Conservation (phyloP, 2,888 invertebrate genomes). For the Scaptomyza caliginosa region DNA sequence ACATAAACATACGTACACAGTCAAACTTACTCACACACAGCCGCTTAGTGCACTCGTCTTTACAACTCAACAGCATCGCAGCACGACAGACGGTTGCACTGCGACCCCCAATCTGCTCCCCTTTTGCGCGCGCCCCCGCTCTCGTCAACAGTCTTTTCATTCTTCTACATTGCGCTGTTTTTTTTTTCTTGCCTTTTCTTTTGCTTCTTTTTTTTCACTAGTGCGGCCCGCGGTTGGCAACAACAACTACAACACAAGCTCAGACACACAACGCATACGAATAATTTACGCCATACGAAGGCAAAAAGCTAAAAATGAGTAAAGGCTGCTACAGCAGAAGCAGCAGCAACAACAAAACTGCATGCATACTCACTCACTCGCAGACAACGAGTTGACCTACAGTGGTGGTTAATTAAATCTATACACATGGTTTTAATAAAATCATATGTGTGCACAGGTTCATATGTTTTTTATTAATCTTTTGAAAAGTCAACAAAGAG, state of each 20-base stretch:
- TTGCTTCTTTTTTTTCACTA: slow-evolving; percentile 27
- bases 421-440: slow-evolving; percentile 3
- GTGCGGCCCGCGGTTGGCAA: slow-evolving; percentile 45
- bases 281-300: slow-evolving; percentile 73
- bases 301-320: slow-evolving; percentile 79
- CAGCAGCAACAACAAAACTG: slow-evolving; percentile 32
- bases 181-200: slow-evolving; percentile 17
- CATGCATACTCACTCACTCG: slow-evolving; percentile 25
- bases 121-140: slow-evolving; percentile 28
- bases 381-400: slow-evolving; percentile 46
- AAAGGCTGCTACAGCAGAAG: slow-evolving; percentile 53
- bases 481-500: neutral
- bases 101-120: slow-evolving; percentile 63
- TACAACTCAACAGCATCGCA: slow-evolving; percentile 63
- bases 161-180: slow-evolving; percentile 57
- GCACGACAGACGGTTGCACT: slow-evolving; percentile 39
- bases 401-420: slow-evolving; percentile 25
- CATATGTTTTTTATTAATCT: slow-evolving; percentile 3
- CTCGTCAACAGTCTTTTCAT: slow-evolving; percentile 59
- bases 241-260: slow-evolving; percentile 56
- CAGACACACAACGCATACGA: slow-evolving; percentile 65
- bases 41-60: slow-evolving; percentile 52
- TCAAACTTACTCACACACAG: slow-evolving; percentile 9
- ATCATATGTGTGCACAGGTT: neutral
- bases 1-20: neutral